Conservation (phyloP, 2,797 vertebrate genomes). For the Clarias pachynema region DNA sequence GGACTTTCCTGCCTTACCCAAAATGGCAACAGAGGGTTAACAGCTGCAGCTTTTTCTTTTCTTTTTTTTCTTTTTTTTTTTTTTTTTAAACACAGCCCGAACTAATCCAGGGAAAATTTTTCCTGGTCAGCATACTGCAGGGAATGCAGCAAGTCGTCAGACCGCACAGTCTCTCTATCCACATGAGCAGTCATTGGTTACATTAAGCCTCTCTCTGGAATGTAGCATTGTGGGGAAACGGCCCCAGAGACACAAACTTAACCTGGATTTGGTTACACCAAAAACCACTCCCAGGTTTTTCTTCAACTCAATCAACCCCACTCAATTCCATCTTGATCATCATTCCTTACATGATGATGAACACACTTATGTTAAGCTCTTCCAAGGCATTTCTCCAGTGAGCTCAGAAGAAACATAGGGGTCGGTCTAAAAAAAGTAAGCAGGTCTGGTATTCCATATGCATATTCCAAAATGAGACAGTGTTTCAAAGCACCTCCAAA, state of each 20-base stretch:
- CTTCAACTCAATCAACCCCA: slow-evolving; percentile 1
- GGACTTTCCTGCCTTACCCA: slow-evolving; percentile 50
- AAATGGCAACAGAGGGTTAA: slow-evolving; percentile 54
- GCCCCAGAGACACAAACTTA: slow-evolving; percentile 27
- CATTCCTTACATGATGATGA: slow-evolving; percentile 13
- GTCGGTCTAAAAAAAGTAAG: slow-evolving; percentile 26
- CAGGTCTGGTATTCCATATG: slow-evolving; percentile 1
- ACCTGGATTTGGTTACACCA: slow-evolving; percentile 43
- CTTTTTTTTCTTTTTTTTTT: no score
- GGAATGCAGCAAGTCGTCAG: slow-evolving; percentile 35
- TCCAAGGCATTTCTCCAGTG: slow-evolving; percentile 33
- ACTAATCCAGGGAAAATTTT: slow-evolving; percentile 49
- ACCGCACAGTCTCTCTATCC: slow-evolving; percentile 32
- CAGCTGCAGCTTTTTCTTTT: slow-evolving; percentile 40
- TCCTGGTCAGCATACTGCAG: slow-evolving; percentile 58
- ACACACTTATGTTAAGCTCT: slow-evolving; percentile 22
- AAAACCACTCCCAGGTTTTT: slow-evolving; percentile 17
- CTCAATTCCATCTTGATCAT: neutral
- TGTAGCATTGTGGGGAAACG: slow-evolving; percentile 34
- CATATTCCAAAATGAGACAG: slow-evolving; percentile 30
- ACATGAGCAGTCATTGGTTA: slow-evolving; percentile 30
- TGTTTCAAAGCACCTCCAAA: neutral
- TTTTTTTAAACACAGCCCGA: slow-evolving; percentile 29
- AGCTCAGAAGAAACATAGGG: slow-evolving; percentile 19
- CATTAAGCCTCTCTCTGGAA: slow-evolving; percentile 22